Evolutionary conservation across 2,888 invertebrate species (phyloP).

Genomic region (Mythimna impura): DNA sequence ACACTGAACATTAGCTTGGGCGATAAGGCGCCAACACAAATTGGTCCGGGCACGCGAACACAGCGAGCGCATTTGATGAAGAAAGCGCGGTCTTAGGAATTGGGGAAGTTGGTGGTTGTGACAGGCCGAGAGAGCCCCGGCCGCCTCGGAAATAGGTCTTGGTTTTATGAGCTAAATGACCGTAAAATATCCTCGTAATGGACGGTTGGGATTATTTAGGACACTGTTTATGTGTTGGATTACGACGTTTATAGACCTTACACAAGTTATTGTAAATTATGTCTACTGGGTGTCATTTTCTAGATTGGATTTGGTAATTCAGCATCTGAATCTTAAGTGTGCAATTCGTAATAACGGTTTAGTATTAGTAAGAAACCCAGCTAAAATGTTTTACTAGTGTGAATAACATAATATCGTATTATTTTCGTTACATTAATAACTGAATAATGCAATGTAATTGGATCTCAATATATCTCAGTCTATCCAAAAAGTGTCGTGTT

Average conservation of each 20-base stretch:
- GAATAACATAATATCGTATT: no score
- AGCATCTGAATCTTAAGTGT: conserved; percentile 10
- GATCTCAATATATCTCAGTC: no score
- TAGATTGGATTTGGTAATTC: conserved; percentile 45
- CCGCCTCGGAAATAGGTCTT: conserved; percentile 39
- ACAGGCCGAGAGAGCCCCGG: conserved; percentile 39
- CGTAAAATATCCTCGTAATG: conserved; percentile 47
- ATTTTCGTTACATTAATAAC: no score
- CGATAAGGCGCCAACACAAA: conserved; percentile 88
- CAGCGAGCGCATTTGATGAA: conserved; percentile 73
- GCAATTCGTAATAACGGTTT: background rate
- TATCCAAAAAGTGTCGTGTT: no score
- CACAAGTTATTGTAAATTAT: conserved; percentile 50
- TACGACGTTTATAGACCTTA: conserved; percentile 43
- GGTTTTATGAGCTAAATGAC: conserved; percentile 54
- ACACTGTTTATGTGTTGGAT: conserved; percentile 55
- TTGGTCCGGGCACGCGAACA: conserved; percentile 84
- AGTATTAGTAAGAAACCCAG: background rate
- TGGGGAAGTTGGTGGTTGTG: conserved; percentile 54
- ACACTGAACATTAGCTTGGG: conserved; percentile 86
- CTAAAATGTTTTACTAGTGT: background rate
- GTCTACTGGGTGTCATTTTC: conserved; percentile 34
- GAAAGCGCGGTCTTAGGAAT: conserved; percentile 69
- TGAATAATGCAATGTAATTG: no score
- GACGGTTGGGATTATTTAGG: conserved; percentile 42